phyloP scores from a whole-genome alignment of 1,140 invertebrate genomes.

The Bombus affinis region DNA sequence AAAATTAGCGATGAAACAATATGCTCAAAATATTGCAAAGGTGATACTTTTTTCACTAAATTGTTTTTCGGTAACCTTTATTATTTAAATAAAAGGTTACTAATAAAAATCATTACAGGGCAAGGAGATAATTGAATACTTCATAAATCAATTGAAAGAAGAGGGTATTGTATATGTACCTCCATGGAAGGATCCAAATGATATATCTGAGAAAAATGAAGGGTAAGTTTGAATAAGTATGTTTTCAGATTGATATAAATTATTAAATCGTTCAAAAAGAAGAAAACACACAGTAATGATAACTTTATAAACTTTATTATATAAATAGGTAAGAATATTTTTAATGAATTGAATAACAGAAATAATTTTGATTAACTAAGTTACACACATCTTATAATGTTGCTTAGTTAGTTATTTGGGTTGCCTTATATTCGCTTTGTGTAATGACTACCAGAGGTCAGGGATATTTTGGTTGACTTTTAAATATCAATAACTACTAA shows the following conservation, averaged over 20 bases:
- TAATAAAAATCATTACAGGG: slow-evolving; percentile 84
- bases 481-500: too few species aligned
- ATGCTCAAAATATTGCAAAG: slow-evolving; percentile 95
- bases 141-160: slow-evolving; percentile 91
- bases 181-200: slow-evolving; percentile 82
- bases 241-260: background rate
- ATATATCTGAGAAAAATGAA: slow-evolving; percentile 62
- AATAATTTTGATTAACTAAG: too few species aligned
- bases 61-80: slow-evolving; percentile 25
- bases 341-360: too few species aligned
- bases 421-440: too few species aligned
- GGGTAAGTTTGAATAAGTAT: slow-evolving; percentile 62
- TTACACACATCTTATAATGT: too few species aligned
- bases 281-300: too few species aligned
- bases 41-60: slow-evolving; percentile 78
- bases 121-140: slow-evolving; percentile 97
- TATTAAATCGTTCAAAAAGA: background rate
- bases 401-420: too few species aligned
- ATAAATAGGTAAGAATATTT: too few species aligned
- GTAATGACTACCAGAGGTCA: too few species aligned
- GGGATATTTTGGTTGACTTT: too few species aligned
- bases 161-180: slow-evolving; percentile 90
- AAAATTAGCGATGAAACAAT: slow-evolving; percentile 98
- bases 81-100: slow-evolving; percentile 6
- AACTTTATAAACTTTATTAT: too few species aligned